Percentiles rank a stretch among this genome's conserved stretches.
Evolutionary conservation across 1,140 invertebrate species (phyloP).

Genomic region (Neoseiulus cucumeris): DNA sequence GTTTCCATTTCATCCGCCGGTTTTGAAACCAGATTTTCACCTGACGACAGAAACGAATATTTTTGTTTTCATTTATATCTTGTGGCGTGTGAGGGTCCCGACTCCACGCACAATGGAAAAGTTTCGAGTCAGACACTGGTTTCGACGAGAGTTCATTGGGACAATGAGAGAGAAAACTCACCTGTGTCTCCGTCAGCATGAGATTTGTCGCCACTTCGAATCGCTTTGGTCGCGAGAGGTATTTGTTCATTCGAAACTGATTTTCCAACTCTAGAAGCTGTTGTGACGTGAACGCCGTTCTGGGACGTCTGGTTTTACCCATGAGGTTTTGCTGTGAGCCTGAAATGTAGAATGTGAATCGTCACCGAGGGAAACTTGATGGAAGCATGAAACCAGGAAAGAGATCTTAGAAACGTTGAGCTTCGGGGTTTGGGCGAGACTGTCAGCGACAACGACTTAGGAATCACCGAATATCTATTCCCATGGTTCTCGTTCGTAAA

Average conservation of each 20-base stretch:
- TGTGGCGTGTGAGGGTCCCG: neutral
- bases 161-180: conserved; percentile 27
- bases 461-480: no score
- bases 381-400: no score
- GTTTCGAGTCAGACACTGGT: conserved; percentile 10
- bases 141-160: conserved; percentile 15
- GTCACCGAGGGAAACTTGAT: no score
- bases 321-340: conserved; percentile 31
- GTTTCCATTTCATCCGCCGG: conserved; percentile 83
- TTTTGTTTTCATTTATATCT: neutral
- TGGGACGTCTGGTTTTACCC: conserved; percentile 79
- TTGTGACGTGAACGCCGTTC: conserved; percentile 94
- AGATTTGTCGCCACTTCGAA: conserved; percentile 95
- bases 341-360: neutral
- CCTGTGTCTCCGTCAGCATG: conserved; percentile 96
- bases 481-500: no score
- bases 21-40: conserved; percentile 95
- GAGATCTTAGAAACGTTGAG: no score
- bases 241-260: conserved; percentile 96
- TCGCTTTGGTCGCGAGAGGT: conserved; percentile 86
- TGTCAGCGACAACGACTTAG: no score
- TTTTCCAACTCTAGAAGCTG: conserved; percentile 92
- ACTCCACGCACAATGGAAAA: neutral
- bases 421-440: no score
- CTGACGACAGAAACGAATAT: conserved; percentile 31